Base-by-base conservation (phyloP, 2,113 vertebrate genomes). In the Indicator maculatus region DNA sequence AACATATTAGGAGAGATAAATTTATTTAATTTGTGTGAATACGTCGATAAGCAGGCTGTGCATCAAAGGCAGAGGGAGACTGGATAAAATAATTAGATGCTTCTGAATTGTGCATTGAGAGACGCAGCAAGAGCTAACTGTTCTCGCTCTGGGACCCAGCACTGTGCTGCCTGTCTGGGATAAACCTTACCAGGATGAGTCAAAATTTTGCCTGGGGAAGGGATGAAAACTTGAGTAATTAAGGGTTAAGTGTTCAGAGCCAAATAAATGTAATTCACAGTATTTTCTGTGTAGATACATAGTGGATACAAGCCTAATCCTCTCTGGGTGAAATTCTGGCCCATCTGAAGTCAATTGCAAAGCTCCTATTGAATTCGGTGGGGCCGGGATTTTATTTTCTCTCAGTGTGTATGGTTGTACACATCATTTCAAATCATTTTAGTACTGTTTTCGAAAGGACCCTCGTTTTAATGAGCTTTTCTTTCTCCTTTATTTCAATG, bases 1-100 rank as follows among this genome's bases (percentile, higher is more conserved):
- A 98, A 98, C 98, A 97, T 98, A 98, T 98, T 98, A 98, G 95
- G 91, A 95, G 96, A 95, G 97, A 97, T 96, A 97, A 97, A 96
- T 98, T 97, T 98, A 98, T 98, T 94, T 97, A 98, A 98, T 97
- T 97, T 90, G 89, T 96, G 91, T 90, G 97, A 96, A 97, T 97
- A 88, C 19, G 36, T 91, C n/a, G 87, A 95, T 97, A 97, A 96
- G 86, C 96, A 93, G 93, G 91, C 88, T 72, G 96, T 84, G 86
- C 92, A 92, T 95, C 96, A 96, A 83, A 79, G 94, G 83, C 92
- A 82, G 86, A 70, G 84, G 91, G 87, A 88, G 81, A 91, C 66
- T 61, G 82, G 89, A 81, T 94, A 88, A 92, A 96, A 96, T 94
- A 97, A 95, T 96, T 86, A 95, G 94, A 96, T 75, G 87, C 93